Evolutionary conservation across 1,140 invertebrate genomes (phyloP).

Genomic region (Musca domestica): DNA sequence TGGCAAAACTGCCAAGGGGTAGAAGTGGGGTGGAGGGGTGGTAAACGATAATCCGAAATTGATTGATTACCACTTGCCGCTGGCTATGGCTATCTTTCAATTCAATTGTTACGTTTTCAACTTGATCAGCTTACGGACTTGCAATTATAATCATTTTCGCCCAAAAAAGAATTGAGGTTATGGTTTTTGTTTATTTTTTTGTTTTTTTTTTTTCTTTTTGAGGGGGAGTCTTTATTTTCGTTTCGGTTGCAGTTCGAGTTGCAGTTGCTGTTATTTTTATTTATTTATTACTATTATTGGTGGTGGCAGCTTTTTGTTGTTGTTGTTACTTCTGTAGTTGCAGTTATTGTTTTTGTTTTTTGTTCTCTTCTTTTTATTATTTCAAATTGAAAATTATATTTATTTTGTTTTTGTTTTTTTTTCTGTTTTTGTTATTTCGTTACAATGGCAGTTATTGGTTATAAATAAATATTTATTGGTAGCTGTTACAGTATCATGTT

Average conservation of each 20-base stretch:
- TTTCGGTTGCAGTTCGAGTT: neutral
- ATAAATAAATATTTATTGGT: too few relatives aligned
- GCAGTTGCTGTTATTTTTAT: neutral
- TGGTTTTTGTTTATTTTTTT: neutral
- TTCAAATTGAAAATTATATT: neutral
- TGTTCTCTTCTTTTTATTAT: neutral
- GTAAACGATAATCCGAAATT: too few relatives aligned
- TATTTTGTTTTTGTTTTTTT: neutral
- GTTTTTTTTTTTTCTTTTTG: neutral
- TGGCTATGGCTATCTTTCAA: neutral
- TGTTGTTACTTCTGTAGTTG: neutral
- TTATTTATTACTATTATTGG: neutral
- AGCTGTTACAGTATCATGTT: too few relatives aligned
- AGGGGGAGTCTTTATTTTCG: neutral
- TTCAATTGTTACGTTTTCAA: neutral
- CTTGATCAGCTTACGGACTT: neutral
- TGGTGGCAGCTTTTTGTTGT: constrained; percentile 1
- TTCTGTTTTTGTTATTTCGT: neutral
- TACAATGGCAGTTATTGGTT: constrained; percentile 15
- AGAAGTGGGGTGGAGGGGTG: too few relatives aligned
- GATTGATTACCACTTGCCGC: neutral
- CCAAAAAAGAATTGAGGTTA: neutral
- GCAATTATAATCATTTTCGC: too few relatives aligned
- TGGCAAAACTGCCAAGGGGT: too few relatives aligned
- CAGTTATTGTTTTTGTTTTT: neutral